These are phyloP conservation scores for Gastrophryne carolinensis DNA, from an alignment of 2,797 vertebrate species.

Conservation along the genomic window DNA sequence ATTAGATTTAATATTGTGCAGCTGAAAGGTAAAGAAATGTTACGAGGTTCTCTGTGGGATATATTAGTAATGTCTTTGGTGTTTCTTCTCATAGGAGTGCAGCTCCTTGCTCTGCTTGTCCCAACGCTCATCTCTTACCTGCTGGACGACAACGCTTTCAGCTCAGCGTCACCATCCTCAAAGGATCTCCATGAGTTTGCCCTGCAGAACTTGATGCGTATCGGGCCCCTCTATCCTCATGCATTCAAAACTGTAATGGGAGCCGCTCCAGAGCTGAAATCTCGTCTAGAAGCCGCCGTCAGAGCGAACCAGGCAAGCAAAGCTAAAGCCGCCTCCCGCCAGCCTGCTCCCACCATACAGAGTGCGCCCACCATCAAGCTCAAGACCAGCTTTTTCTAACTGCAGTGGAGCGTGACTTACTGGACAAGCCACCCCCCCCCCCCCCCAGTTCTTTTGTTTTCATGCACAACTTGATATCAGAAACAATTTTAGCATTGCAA, in stretches of 20 bases:
- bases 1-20: too few species aligned
- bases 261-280: conserved; percentile 94
- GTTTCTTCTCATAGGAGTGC: conserved; percentile 76
- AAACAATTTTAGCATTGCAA: background rate
- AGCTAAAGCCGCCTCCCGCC: conserved; percentile 86
- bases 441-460: too few species aligned
- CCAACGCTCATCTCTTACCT: conserved; percentile 94
- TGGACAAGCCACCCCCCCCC: too few species aligned
- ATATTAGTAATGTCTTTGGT: background rate
- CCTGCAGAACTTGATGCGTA: conserved; percentile 95
- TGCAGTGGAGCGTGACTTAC: background rate
- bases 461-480: background rate
- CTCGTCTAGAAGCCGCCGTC: conserved; percentile 89
- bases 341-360: conserved; percentile 82
- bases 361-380: conserved; percentile 97
- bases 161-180: conserved; percentile 78
- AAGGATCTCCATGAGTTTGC: conserved; percentile 93
- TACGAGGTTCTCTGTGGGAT: too few species aligned
- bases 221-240: conserved; percentile 92
- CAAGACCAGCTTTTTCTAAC: conserved; percentile 96
- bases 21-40: too few species aligned
- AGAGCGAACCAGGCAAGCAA: conserved; percentile 92
- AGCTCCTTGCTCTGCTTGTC: conserved; percentile 91
- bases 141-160: conserved; percentile 87
- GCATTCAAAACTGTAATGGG: conserved; percentile 96